These are phyloP conservation scores for Chalcis sispes DNA, from an alignment of 2,888 invertebrate genomes.

Conservation along the genomic window DNA sequence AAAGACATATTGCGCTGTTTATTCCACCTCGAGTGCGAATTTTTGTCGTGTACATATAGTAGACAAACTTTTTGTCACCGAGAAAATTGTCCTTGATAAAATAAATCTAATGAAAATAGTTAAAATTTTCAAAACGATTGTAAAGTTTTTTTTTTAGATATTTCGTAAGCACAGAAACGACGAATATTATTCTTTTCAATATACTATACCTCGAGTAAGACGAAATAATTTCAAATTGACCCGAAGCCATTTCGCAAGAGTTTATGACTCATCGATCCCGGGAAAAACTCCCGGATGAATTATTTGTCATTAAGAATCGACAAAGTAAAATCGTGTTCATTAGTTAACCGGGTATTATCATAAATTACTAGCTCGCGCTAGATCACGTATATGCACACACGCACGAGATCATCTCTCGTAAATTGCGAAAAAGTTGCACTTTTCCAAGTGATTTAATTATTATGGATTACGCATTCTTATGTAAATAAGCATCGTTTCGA, in stretches of 20 bases:
- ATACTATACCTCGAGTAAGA: background rate
- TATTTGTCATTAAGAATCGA: slow-evolving; percentile 19
- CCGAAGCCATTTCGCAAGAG: slow-evolving; percentile 9
- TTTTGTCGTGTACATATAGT: slow-evolving; percentile 6
- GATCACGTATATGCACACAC: too few relatives aligned
- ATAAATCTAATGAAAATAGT: background rate
- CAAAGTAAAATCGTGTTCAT: background rate
- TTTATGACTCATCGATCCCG: slow-evolving; percentile 29
- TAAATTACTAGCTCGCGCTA: background rate
- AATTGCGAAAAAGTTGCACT: slow-evolving; percentile 15
- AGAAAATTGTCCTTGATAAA: background rate
- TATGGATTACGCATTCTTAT: slow-evolving; percentile 40
- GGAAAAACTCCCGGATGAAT: background rate
- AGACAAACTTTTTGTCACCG: too few relatives aligned
- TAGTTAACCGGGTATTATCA: slow-evolving; percentile 12
- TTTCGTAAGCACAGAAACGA: too few relatives aligned
- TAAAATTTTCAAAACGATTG: slow-evolving; percentile 18
- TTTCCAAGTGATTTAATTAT: slow-evolving; percentile 20
- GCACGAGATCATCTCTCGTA: background rate
- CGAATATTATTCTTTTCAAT: too few relatives aligned
- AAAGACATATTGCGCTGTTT: slow-evolving; percentile 9
- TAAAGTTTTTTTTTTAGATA: too few relatives aligned
- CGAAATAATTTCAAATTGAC: slow-evolving; percentile 2
- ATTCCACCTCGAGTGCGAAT: background rate
- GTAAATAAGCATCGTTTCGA: slow-evolving; percentile 19